Base-by-base conservation (phyloP, 2,113 vertebrate species). In the Polyodon spathula region DNA sequence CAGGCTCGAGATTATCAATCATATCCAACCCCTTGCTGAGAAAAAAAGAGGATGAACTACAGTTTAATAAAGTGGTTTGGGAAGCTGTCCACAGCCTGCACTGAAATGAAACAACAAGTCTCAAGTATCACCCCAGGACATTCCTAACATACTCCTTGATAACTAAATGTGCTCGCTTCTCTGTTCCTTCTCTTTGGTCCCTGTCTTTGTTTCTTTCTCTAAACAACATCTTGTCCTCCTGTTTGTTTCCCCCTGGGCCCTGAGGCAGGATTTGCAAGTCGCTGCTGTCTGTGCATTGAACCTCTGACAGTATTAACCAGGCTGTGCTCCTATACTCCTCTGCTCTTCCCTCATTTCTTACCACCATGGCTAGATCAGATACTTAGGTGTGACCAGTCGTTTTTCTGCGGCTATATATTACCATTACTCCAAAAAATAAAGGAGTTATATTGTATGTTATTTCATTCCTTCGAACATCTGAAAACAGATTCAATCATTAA, bases 141-240 rank as follows among this genome's bases (percentile, higher is more conserved):
- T 54, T 54, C 53, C 37, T 16, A 27, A 8, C 16, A 8, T 54
- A 6, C 6, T 54, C 53, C 7, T 7, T 27, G 4, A 54, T 54
- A 2, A 54, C 53, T 27, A 9, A 8, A 27, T 54, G 16, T 54
- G 53, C 7, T 17, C 12, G 8, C 27, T 6, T 8, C 8, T 16
- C 16, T n/a, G n/a, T 54, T 54, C 14, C 14, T 54, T 54, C 8
- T 27, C 53, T 54, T 54, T 54, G 16, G 16, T 54, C n/a, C 53
- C 43, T 54, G n/a, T 27, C 4, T 54, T 8, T 54, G 15, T 7
- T 54, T 54, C 53, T 17, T 54, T 17, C 16, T 27, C 7, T 44
- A 12, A 44, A 44, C 43, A 44, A 7, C 12, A 44, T 44, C 43
- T 44, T 44, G 43, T 44, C 43, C 12, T 1, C 43, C 43, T 44